Evolutionary conservation across 2,888 invertebrate species (phyloP).

Genomic region (Camponotus fellah): DNA sequence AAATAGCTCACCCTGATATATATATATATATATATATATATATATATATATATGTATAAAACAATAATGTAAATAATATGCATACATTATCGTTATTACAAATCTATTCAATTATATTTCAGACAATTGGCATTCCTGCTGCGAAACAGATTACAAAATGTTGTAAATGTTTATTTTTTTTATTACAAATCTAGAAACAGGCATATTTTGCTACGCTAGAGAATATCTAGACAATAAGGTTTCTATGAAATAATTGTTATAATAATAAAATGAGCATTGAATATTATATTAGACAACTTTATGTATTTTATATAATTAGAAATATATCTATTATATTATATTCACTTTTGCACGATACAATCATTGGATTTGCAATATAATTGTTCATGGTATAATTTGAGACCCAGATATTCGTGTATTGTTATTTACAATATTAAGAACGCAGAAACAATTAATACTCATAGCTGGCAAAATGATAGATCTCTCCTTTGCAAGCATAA

Average conservation of each 20-base stretch:
- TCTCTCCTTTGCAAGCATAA: constrained; percentile 60
- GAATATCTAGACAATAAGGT: constrained; percentile 49
- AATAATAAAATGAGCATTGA: not conserved
- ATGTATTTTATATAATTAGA: constrained; percentile 17
- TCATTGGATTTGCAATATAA: constrained; percentile 37
- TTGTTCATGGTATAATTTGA: constrained; percentile 64
- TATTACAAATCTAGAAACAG: constrained; percentile 45
- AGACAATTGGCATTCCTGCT: constrained; percentile 11
- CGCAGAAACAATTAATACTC: constrained; percentile 63
- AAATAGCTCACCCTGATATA: too few relatives aligned
- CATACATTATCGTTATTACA: not conserved
- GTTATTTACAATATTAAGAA: constrained; percentile 57
- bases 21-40: not conserved
- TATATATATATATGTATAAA: not conserved
- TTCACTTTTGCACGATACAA: too few relatives aligned
- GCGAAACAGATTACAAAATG: not conserved
- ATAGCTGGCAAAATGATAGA: constrained; percentile 18
- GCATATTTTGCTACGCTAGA: constrained; percentile 45
- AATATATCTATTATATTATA: too few relatives aligned
- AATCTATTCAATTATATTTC: not conserved
- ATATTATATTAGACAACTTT: too few relatives aligned
- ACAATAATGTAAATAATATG: too few relatives aligned
- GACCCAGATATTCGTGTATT: constrained; percentile 53
- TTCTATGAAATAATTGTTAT: not conserved
- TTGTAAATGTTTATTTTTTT: not conserved